Percentiles rank a stretch among this genome's conserved stretches.
phyloP scores from a whole-genome alignment of 2,797 vertebrate species.

The Melanogrammus aeglefinus region DNA sequence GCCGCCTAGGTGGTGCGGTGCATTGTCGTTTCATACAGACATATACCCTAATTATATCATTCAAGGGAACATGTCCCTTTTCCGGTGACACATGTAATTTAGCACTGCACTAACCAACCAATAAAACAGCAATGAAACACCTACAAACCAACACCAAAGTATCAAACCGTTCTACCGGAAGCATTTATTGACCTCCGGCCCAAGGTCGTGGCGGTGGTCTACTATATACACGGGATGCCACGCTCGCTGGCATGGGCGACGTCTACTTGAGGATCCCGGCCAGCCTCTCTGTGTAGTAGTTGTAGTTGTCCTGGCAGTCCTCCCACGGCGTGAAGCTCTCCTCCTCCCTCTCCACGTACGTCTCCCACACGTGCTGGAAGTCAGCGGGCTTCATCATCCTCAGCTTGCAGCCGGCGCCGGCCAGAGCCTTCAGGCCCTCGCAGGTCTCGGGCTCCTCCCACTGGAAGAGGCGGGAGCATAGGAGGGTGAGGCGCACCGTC shows the following conservation, averaged over 20 bases:
- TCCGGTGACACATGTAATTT: too few species aligned
- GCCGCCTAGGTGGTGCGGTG: too few species aligned
- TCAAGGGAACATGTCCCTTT: too few species aligned
- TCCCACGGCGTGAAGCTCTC: conserved; percentile 89
- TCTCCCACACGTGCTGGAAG: conserved; percentile 91
- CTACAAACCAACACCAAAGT: not conserved
- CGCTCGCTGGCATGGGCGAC: conserved; percentile 29
- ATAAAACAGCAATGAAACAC: not conserved
- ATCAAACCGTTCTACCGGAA: not conserved
- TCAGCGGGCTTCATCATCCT: conserved; percentile 95
- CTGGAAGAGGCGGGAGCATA: conserved; percentile 88
- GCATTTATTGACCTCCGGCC: not conserved
- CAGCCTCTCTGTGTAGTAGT: conserved; percentile 89
- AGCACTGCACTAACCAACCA: not conserved
- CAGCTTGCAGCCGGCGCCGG: conserved; percentile 83
- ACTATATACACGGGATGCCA: not conserved
- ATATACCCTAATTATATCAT: too few species aligned
- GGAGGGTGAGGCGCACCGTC: conserved; percentile 82
- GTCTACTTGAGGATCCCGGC: conserved; percentile 82
- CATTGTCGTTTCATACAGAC: too few species aligned
- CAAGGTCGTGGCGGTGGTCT: not conserved
- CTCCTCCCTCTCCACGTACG: conserved; percentile 87
- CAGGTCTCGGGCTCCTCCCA: conserved; percentile 91
- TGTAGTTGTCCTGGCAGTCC: conserved; percentile 93
- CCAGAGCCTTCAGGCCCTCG: conserved; percentile 78